A percentile compares a stretch with the other conserved stretches of the same genome.
Evolutionary conservation across 2,888 invertebrate species (phyloP).

Genomic region (Pemphredon lugubris): DNA sequence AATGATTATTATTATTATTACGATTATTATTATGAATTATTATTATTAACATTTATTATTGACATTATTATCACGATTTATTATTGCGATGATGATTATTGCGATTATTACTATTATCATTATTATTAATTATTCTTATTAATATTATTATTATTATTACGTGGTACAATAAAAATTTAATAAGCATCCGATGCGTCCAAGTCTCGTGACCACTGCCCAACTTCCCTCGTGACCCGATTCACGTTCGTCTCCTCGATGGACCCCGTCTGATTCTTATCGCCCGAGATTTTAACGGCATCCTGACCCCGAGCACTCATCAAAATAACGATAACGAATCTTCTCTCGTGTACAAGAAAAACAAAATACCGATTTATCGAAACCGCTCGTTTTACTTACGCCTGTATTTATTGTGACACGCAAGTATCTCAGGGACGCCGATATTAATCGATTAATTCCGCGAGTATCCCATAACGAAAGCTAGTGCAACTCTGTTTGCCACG

Average conservation of each 20-base stretch:
- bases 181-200: conserved; percentile 69
- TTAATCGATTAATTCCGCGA: no score
- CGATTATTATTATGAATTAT: conserved; percentile 63
- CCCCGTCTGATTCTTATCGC: conserved; percentile 35
- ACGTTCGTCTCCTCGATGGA: background rate
- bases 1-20: conserved; percentile 65
- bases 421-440: conserved; percentile 1
- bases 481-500: no score
- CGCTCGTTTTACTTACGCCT: background rate
- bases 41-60: conserved; percentile 70
- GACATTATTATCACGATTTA: conserved; percentile 76
- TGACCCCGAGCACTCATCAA: conserved; percentile 59
- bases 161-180: conserved; percentile 81
- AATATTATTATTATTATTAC: conserved; percentile 79
- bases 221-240: background rate
- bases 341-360: conserved; percentile 3
- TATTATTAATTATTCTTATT: conserved; percentile 70
- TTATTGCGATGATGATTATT: conserved; percentile 74
- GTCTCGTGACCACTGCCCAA: conserved; percentile 64
- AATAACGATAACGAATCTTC: conserved; percentile 42
- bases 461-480: background rate
- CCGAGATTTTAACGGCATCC: conserved; percentile 29
- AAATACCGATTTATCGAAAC: conserved; percentile 28
- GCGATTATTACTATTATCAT: conserved; percentile 72
- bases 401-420: no score